Evolutionary conservation across 1,140 invertebrate species (phyloP), one percentile per base, ranked within the genome.

Genomic region (Rhopalosiphum padi): DNA sequence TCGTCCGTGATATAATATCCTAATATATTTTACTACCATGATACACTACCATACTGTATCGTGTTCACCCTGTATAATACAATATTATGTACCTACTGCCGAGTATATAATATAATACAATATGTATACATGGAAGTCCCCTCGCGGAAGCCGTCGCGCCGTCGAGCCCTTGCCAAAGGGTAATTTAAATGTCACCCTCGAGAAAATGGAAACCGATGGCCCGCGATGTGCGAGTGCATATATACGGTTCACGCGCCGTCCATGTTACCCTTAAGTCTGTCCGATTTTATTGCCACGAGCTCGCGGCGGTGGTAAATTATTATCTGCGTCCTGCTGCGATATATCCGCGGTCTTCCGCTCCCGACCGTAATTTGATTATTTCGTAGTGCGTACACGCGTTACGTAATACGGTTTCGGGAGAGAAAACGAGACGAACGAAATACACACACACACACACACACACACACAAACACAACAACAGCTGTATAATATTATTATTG

Each of bases 121-220:
- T 30, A 77, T 77, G 48, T 51, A 51, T 51, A 77, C 4, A 18
- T 2, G 30, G 30, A n/a, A 77, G 60, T 77, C 60, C 60, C 60
- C 60, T n/a, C 30, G 30, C 5, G n/a, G 60, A 77, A 15, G 60
- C 22, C 41, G 9, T 41, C 83, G 25, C 15, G 8, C 37, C 86
- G 2, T 53, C n/a, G 83, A 85, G 18, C n/a, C 8, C n/a, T 22
- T 8, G 22, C 21, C 35, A 89, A 37, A 55, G 88, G 35, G 88
- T 89, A 89, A 89, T 89, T 55, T 89, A 89, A 89, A 89, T 89
- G 87, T 89, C 87, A 55, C n/a, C 48, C 51, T 35, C 48, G 88
- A 55, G 88, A 89, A 89, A 55, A 89, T 41, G 88, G 37, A 55
- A 55, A 55, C 51, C 51, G 51, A 89, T 55, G 88, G 51, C 48